Evolutionary conservation across 2,797 vertebrate species (phyloP), one percentile per base, ranked within the genome.

Genomic region (Neosilurus mollespiculum): DNA sequence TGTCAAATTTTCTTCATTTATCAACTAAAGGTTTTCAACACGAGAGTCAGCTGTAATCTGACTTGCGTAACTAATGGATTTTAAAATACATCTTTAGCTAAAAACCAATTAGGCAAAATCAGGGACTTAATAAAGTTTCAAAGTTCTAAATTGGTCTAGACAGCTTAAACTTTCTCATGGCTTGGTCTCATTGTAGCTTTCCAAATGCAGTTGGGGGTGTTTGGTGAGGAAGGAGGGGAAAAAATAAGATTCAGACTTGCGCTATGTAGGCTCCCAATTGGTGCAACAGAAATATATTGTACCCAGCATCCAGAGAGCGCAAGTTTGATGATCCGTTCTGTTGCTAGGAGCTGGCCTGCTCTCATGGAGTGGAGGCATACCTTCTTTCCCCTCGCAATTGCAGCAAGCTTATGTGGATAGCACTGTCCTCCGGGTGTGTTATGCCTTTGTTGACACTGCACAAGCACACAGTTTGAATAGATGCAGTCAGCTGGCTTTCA

Each of bases 141-240:
- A 16, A 15, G 20, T 8, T 88, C 71, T 84, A 71, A 88, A 91
- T 84, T 92, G 92, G 22, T 92, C 43, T 93, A 91, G 87, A 80
- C 93, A 96, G 95, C 96, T 95, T 92, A 96, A 97, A 93, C 97
- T 96, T 95, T 95, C 95, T 90, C 93, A 96, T 87, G 95, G 94
- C 90, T 94, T 97, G 84, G 95, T 96, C 91, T 97, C 95, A 91
- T 94, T 99, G 90, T 96, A 99, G 92, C 98, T 76, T 99, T 91
- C 97, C 98, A 7, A 97, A 99, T 0, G 96, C 96, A 49, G 9
- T 7, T 75, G 16, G 54, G 16, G 4, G 26, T 34, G 26, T 16
- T 56, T 30, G 24, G 4, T 71, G 9, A 56, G 16, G 26, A 3
- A 51, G 11, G 18, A 2, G 16, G 5, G 12, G 15, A 22, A 14